phyloP scores from a whole-genome alignment of 2,888 invertebrate genomes.

The Orthosia gracilis region DNA sequence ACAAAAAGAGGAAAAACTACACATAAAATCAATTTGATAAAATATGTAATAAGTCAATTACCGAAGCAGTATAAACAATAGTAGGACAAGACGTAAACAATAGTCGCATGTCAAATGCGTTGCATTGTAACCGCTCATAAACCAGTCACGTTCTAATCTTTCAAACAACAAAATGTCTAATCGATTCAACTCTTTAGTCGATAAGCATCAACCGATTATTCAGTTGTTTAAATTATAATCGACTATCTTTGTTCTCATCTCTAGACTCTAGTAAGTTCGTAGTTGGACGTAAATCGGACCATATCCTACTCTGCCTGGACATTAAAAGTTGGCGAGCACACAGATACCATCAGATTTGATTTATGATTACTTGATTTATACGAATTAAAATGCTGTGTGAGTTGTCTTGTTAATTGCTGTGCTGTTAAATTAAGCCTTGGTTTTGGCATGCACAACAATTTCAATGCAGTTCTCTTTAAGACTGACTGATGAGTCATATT shows the following conservation, averaged over 20 bases:
- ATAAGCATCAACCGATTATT: slow-evolving; percentile 30
- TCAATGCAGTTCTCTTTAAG: slow-evolving; percentile 32
- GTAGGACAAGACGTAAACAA: slow-evolving; percentile 18
- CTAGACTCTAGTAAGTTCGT: slow-evolving; percentile 62
- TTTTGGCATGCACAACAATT: slow-evolving; percentile 39
- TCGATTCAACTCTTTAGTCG: slow-evolving; percentile 16
- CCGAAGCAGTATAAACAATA: slow-evolving; percentile 18
- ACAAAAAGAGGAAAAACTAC: not conserved
- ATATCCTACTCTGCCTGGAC: slow-evolving; percentile 48
- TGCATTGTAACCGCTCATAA: slow-evolving; percentile 34
- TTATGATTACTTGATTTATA: slow-evolving; percentile 61
- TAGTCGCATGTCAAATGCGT: slow-evolving; percentile 24
- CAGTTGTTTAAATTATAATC: slow-evolving; percentile 30
- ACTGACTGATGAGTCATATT: slow-evolving; percentile 28
- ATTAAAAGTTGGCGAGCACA: slow-evolving; percentile 56
- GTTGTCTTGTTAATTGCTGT: slow-evolving; percentile 50
- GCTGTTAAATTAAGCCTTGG: slow-evolving; percentile 39
- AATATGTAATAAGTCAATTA: slow-evolving; percentile 21
- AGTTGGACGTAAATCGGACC: slow-evolving; percentile 66
- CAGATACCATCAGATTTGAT: slow-evolving; percentile 55
- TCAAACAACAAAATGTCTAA: slow-evolving; percentile 17
- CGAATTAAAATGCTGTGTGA: slow-evolving; percentile 62
- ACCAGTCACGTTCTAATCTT: slow-evolving; percentile 34
- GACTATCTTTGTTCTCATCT: slow-evolving; percentile 63
- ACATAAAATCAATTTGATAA: not conserved